Conservation (phyloP, 2,797 vertebrate species). For the Danionella dracula region DNA sequence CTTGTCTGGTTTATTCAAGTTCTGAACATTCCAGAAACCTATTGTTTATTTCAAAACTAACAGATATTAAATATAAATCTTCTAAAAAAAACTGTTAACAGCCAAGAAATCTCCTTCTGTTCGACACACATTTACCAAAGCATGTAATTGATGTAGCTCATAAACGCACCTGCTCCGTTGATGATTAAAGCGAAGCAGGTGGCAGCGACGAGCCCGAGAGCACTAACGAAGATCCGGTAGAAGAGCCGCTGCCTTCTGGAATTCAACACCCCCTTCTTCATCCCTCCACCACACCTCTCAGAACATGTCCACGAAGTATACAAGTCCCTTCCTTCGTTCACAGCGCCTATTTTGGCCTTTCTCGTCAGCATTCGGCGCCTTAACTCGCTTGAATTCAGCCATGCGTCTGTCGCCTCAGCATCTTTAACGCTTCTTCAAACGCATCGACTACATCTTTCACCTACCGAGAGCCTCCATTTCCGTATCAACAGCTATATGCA, state of each 20-base stretch:
- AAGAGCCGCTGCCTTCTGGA: conserved; percentile 62
- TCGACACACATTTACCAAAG: not conserved
- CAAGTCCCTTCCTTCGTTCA: conserved; percentile 11
- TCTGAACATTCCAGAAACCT: too few species aligned
- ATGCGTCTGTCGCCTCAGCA: conserved; percentile 31
- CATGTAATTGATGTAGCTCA: not conserved
- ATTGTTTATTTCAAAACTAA: too few species aligned
- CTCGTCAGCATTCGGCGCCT: not conserved
- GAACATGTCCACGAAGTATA: conserved; percentile 54
- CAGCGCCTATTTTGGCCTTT: not conserved
- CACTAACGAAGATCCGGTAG: conserved; percentile 62
- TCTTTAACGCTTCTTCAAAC: conserved; percentile 30
- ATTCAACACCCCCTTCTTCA: conserved; percentile 63
- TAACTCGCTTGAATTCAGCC: conserved; percentile 2
- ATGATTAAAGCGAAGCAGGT: conserved; percentile 54
- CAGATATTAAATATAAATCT: too few species aligned
- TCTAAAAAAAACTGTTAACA: too few species aligned
- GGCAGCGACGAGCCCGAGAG: conserved; percentile 57
- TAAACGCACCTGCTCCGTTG: conserved; percentile 61
- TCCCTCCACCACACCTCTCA: conserved; percentile 57
- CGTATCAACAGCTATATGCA: not conserved
- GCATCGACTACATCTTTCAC: conserved; percentile 22
- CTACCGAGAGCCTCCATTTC: not conserved
- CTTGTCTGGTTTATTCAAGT: too few species aligned
- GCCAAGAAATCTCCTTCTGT: too few species aligned